Evolutionary conservation across 1,140 invertebrate genomes (phyloP).

Genomic region (Helicoverpa armigera): DNA sequence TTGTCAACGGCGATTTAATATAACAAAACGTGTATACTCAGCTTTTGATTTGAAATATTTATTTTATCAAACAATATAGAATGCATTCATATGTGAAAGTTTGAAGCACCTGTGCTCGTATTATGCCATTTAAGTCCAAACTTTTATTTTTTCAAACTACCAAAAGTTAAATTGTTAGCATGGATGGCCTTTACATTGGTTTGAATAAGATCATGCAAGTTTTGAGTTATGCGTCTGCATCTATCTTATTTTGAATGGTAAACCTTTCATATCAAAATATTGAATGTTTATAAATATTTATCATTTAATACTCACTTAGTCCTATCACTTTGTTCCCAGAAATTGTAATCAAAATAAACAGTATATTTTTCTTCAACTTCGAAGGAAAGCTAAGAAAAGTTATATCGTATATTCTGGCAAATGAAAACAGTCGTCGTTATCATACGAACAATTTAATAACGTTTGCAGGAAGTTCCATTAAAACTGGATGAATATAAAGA

Average conservation of each 20-base stretch:
- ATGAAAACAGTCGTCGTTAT: constrained; percentile 1
- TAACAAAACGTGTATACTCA: background rate
- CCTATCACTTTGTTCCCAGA: too few species aligned
- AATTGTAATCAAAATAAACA: background rate
- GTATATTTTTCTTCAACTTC: background rate
- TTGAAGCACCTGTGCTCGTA: constrained; percentile 1
- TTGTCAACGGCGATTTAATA: constrained; percentile 3
- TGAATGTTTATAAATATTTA: too few species aligned
- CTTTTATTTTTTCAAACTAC: too few species aligned
- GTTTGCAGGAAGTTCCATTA: constrained; percentile 30
- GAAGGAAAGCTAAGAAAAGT: background rate
- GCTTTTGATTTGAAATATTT: constrained; percentile 18
- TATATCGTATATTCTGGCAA: background rate
- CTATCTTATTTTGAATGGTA: too few species aligned
- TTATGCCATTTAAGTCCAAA: background rate
- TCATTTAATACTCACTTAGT: too few species aligned
- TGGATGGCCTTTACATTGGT: too few species aligned
- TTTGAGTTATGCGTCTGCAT: too few species aligned
- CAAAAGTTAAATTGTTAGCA: too few species aligned
- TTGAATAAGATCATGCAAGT: too few species aligned
- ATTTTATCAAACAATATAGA: background rate
- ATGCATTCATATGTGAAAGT: background rate
- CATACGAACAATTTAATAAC: constrained; percentile 19
- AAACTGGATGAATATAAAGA: constrained; percentile 29
- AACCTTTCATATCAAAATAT: too few species aligned